These are phyloP conservation scores for Melanchra persicariae DNA, from an alignment of 2,888 invertebrate genomes.

Conservation along the genomic window DNA sequence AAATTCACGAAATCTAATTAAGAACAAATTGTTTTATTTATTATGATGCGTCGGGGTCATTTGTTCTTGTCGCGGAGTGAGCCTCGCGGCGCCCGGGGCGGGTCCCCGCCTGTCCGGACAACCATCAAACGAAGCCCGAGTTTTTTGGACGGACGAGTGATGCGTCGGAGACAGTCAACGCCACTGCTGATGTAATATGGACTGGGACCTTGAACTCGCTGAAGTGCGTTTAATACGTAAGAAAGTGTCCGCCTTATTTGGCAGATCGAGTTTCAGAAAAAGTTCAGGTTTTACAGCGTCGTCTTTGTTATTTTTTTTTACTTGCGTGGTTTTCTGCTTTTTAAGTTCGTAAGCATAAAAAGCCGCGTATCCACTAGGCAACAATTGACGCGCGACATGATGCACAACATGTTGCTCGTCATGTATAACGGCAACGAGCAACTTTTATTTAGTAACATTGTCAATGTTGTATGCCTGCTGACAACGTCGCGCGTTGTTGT, in stretches of 20 bases:
- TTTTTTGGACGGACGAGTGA: conserved; percentile 73
- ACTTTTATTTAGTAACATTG: too few relatives aligned
- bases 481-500: too few relatives aligned
- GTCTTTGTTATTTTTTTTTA: background rate
- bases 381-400: too few relatives aligned
- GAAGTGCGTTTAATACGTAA: conserved; percentile 23
- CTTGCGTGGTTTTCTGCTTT: background rate
- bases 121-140: conserved; percentile 64
- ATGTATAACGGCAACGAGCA: too few relatives aligned
- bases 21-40: conserved; percentile 91
- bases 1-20: conserved; percentile 91
- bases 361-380: too few relatives aligned
- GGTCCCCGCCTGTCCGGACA: conserved; percentile 75
- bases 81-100: conserved; percentile 86
- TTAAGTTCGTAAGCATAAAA: background rate
- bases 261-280: background rate
- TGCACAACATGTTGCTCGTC: too few relatives aligned
- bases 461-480: too few relatives aligned
- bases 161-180: conserved; percentile 62
- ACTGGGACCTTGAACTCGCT: conserved; percentile 63
- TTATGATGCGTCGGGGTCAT: conserved; percentile 90
- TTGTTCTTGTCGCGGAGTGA: conserved; percentile 86
- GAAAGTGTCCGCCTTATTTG: conserved; percentile 3
- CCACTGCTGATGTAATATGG: conserved; percentile 57
- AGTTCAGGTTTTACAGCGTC: background rate